These are phyloP conservation scores for Monopis laevigella DNA, from an alignment of 2,888 invertebrate species.

Conservation along the genomic window DNA sequence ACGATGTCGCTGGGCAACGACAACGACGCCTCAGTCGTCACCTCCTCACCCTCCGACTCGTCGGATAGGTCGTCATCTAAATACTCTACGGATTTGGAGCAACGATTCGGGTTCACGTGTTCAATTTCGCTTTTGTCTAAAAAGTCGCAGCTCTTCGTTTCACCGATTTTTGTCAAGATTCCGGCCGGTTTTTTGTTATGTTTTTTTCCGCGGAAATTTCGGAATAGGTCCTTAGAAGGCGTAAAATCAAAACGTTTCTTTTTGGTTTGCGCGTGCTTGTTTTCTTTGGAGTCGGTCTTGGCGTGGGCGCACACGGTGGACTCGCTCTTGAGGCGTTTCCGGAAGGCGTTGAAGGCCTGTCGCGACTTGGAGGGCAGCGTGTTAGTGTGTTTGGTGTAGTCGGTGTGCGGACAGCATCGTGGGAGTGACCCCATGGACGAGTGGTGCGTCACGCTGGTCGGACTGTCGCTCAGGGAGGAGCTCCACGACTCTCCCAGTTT, in stretches of 20 bases:
- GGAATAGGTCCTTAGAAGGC: constrained; percentile 54
- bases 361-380: constrained; percentile 30
- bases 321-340: constrained; percentile 60
- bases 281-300: constrained; percentile 38
- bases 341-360: constrained; percentile 41
- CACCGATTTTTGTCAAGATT: constrained; percentile 35
- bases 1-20: constrained; percentile 49
- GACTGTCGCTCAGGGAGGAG: constrained; percentile 15
- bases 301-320: constrained; percentile 50
- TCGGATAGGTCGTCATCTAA: constrained; percentile 35
- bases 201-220: constrained; percentile 52
- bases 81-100: constrained; percentile 53
- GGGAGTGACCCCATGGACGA: constrained; percentile 43
- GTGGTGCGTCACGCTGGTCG: constrained; percentile 32
- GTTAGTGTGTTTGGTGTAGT: constrained; percentile 17
- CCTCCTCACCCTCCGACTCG: constrained; percentile 28
- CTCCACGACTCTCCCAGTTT: constrained; percentile 25
- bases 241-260: constrained; percentile 62
- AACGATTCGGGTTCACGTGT: constrained; percentile 33
- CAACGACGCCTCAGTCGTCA: constrained; percentile 35
- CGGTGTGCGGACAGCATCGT: constrained; percentile 23
- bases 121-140: constrained; percentile 37
- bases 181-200: constrained; percentile 35
- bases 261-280: constrained; percentile 41
- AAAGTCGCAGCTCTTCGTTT: constrained; percentile 57